Conservation (phyloP, 2,797 vertebrate species). For the Remorina albescens region DNA sequence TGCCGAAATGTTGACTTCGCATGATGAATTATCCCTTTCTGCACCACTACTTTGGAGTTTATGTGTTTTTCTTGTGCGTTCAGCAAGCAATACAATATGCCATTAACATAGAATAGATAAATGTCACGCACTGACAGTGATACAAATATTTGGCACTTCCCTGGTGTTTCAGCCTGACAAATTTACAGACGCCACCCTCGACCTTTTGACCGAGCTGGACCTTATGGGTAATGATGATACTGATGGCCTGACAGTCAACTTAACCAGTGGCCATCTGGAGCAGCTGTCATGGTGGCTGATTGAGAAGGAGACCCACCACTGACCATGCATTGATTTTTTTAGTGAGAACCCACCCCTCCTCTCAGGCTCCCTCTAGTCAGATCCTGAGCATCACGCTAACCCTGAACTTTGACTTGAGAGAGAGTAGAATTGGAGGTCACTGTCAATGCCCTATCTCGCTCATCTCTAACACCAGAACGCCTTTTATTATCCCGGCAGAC, state of each 20-base stretch:
- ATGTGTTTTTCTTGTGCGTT: conserved; percentile 42
- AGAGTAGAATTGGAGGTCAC: conserved; percentile 70
- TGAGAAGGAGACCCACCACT: conserved; percentile 81
- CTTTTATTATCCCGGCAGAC: conserved; percentile 4
- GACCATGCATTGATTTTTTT: conserved; percentile 76
- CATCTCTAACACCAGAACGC: neutral
- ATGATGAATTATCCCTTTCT: conserved; percentile 53
- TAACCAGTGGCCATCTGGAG: conserved; percentile 85
- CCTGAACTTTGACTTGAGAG: conserved; percentile 74
- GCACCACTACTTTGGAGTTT: conserved; percentile 36
- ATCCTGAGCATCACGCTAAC: conserved; percentile 54
- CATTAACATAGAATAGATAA: conserved; percentile 65
- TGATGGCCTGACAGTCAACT: conserved; percentile 82
- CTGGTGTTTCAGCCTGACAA: conserved; percentile 72
- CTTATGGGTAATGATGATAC: conserved; percentile 84
- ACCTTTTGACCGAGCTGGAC: conserved; percentile 76
- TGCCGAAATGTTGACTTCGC: conserved; percentile 52
- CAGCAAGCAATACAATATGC: conserved; percentile 25
- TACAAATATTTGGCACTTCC: conserved; percentile 66
- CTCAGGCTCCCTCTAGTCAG: conserved; percentile 36
- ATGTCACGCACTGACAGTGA: conserved; percentile 60
- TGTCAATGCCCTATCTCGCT: conserved; percentile 56
- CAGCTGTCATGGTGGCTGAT: conserved; percentile 81
- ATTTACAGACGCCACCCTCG: conserved; percentile 73
- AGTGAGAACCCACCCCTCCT: conserved; percentile 32